phyloP scores from a whole-genome alignment of 2,797 vertebrate genomes.

The Distichodus sexfasciatus region DNA sequence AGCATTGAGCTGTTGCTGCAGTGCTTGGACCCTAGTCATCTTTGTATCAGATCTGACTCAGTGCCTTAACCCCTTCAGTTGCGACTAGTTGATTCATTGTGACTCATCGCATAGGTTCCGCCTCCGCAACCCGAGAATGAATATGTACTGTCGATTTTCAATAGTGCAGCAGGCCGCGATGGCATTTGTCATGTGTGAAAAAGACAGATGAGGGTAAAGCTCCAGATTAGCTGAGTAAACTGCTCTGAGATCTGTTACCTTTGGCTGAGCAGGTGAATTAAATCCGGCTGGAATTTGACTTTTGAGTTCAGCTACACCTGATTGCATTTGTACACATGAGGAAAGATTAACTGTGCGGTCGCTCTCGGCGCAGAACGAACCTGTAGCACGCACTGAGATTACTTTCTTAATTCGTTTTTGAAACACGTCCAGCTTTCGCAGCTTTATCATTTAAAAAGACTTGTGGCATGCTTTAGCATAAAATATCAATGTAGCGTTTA shows the following conservation, averaged over 20 bases:
- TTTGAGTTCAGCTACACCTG: neutral
- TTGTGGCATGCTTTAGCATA: too few species aligned
- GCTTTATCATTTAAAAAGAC: too few species aligned
- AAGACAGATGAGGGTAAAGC: conserved; percentile 39
- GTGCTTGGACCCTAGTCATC: too few species aligned
- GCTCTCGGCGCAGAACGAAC: neutral
- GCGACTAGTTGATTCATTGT: too few species aligned
- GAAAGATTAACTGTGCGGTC: conserved; percentile 16
- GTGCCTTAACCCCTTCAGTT: too few species aligned
- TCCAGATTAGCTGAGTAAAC: conserved; percentile 57
- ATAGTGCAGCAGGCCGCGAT: neutral
- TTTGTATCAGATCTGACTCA: too few species aligned
- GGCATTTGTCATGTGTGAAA: conserved; percentile 44
- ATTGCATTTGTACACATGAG: neutral
- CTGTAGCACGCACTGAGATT: too few species aligned
- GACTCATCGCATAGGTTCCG: conserved; percentile 50
- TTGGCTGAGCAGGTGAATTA: conserved; percentile 20
- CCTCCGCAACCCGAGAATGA: conserved; percentile 13
- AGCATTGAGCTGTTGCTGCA: too few species aligned
- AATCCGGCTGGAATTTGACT: conserved; percentile 39
- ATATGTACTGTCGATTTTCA: conserved; percentile 7
- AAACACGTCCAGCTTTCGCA: too few species aligned
- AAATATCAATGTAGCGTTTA: too few species aligned
- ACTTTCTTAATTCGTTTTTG: too few species aligned
- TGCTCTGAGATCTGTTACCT: conserved; percentile 29